Conservation (phyloP, 2,797 vertebrate species). For the Eulemur albifrons region DNA sequence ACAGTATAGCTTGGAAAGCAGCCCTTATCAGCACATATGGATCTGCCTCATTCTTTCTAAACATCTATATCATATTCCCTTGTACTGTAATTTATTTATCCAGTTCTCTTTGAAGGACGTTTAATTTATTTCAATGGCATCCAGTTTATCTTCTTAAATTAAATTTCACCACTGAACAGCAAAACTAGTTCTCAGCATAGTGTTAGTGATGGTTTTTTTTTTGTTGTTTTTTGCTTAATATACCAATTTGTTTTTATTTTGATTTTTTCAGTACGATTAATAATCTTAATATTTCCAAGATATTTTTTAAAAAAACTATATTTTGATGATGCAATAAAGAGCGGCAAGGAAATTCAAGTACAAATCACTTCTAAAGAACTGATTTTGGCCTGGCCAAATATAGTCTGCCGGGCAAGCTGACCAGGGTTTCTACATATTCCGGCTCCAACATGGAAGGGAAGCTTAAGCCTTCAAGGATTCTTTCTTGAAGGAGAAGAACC, state of each 20-base stretch:
- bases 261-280: neutral
- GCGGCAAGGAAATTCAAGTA: neutral
- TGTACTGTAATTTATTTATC: conserved; percentile 6
- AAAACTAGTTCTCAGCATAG: neutral
- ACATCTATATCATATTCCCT: neutral
- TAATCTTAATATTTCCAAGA: neutral
- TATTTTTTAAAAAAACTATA: neutral
- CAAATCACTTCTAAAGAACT: neutral
- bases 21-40: neutral
- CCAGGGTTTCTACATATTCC: neutral
- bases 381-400: neutral
- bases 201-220: neutral
- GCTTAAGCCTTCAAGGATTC: neutral
- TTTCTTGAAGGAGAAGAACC: neutral
- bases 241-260: conserved; percentile 18
- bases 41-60: conserved; percentile 8
- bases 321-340: conserved; percentile 32
- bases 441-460: neutral
- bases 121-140: neutral
- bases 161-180: conserved; percentile 11
- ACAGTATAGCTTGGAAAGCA: neutral
- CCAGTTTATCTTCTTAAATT: conserved; percentile 21
- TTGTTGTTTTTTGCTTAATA: neutral
- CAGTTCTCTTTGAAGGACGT: neutral
- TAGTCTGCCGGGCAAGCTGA: neutral